phyloP scores from a whole-genome alignment of 2,797 vertebrate species.

The Xerus rutilus region DNA sequence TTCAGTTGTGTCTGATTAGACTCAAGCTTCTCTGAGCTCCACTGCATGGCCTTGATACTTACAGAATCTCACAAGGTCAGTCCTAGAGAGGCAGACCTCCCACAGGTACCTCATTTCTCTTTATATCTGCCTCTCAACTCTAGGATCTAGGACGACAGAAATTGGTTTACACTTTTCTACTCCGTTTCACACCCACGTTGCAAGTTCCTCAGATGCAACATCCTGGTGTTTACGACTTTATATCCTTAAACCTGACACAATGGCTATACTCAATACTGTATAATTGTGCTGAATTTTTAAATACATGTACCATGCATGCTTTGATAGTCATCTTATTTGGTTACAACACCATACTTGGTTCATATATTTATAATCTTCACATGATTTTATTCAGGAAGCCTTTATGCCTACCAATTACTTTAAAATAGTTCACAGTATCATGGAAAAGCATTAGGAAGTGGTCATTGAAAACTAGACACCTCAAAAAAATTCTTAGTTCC shows the following conservation, averaged over 20 bases:
- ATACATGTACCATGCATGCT: not conserved
- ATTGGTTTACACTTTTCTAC: not conserved
- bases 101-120: not conserved
- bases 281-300: not conserved
- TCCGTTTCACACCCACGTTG: not conserved
- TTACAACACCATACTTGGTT: not conserved
- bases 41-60: not conserved
- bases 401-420: not conserved
- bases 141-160: not conserved
- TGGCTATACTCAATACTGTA: not conserved
- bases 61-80: not conserved
- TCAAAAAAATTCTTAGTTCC: not conserved
- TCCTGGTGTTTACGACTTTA: not conserved
- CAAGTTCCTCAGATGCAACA: not conserved
- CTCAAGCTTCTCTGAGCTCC: not conserved
- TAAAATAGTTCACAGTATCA: not conserved
- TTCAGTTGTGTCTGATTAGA: not conserved
- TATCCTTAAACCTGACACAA: not conserved
- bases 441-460: not conserved
- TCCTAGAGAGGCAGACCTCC: not conserved
- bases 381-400: not conserved
- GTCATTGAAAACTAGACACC: not conserved
- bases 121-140: not conserved
- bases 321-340: not conserved
- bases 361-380: not conserved